Base-by-base conservation (phyloP, 2,113 vertebrate genomes). In the Mormyrus iriodes region DNA sequence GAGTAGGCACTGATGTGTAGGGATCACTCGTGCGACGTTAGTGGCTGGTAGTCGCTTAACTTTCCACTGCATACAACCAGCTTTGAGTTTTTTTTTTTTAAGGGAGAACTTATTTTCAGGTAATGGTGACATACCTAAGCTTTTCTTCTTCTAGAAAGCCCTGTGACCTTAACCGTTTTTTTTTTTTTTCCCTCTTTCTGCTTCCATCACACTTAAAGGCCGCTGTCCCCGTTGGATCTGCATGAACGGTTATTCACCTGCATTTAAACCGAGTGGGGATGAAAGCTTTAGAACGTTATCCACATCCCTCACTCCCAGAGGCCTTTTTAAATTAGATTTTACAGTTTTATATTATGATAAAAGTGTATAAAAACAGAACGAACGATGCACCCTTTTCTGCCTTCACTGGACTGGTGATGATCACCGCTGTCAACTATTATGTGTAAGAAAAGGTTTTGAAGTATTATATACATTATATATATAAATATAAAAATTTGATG, bases 381-480 rank as follows among this genome's bases (percentile, higher is more conserved):
- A 73, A 31, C 17, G 31, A 39, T 94, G 93, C 94, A 93, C 92
- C 93, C 94, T 95, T 96, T 96, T 88, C 39, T 73, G 73, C 79
- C 88, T 61, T 61, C 95, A 35, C 93, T 96, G 96, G 96, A 96
- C 94, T 95, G 95, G 95, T 95, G 93, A 94, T 95, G 93, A 95
- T 96, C 95, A 95, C 94, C 95, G 96, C 95, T 95, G 96, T 96
- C 96, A 96, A 95, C 96, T 95, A 93, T 95, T 92, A 95, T 96
- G 95, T 95, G 94, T 94, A 95, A 94, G 93, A 91, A 92, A 94
- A 93, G 92, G 90, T 96, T 95, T 95, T 95, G 93, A 91, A 88
- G 27, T 76, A 76, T 76, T 76, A 42, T 76, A 76, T 76, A 76
- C 82, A 44, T 44, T 89, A 88, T 90, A 95, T 94, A 92, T 94